Evolutionary conservation across 2,113 vertebrate species (phyloP).

Genomic region (Aegotheles bennettii): DNA sequence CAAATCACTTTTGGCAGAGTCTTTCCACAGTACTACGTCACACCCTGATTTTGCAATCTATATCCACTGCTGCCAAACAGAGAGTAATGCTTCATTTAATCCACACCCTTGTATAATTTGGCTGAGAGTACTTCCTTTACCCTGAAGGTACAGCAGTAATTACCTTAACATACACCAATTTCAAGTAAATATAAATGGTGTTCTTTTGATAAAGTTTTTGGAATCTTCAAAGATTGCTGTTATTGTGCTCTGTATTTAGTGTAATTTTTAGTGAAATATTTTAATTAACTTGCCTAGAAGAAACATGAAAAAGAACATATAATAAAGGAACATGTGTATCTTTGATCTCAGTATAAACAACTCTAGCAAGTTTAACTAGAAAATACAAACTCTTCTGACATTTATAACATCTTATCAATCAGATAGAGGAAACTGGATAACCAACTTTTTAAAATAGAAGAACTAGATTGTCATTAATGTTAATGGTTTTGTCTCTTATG

Average conservation of each 20-base stretch:
- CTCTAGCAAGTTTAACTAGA: conserved; percentile 53
- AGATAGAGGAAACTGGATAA: conserved; percentile 38
- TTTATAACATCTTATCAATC: conserved; percentile 59
- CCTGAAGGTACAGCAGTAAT: conserved; percentile 65
- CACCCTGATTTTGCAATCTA: conserved; percentile 60
- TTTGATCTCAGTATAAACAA: conserved; percentile 64
- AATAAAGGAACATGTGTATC: conserved; percentile 44
- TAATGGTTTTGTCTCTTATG: conserved; percentile 28
- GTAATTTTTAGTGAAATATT: conserved; percentile 59
- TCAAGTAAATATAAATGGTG: conserved; percentile 57
- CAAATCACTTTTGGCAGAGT: conserved; percentile 59
- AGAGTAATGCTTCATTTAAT: conserved; percentile 69
- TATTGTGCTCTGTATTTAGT: conserved; percentile 53
- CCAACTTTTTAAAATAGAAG: not conserved
- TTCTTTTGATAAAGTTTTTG: conserved; percentile 63
- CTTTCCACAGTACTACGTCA: conserved; percentile 52
- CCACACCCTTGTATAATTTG: conserved; percentile 67
- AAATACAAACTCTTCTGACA: conserved; percentile 54
- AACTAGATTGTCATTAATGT: conserved; percentile 11
- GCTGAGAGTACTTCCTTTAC: conserved; percentile 60
- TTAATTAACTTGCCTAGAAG: conserved; percentile 60
- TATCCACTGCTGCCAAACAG: conserved; percentile 39
- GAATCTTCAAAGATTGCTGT: conserved; percentile 61
- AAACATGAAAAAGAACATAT: conserved; percentile 54
- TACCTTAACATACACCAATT: conserved; percentile 63